Conservation (phyloP, 2,797 vertebrate genomes). For the Halcyon smyrnensis region DNA sequence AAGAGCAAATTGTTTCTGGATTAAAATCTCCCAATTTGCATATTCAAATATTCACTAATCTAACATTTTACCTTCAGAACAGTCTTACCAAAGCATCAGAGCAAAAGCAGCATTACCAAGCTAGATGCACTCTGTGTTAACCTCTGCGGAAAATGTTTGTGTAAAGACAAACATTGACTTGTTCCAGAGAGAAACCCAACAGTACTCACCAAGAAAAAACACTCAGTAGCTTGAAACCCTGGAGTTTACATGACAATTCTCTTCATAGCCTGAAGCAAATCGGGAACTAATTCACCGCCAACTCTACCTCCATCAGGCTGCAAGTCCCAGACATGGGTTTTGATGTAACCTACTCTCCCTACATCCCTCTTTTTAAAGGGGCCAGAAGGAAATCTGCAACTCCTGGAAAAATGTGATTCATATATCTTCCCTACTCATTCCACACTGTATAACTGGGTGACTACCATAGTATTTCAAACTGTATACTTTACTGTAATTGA, state of each 20-base stretch:
- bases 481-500: neutral
- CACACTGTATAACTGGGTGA: neutral
- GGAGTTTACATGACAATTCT: neutral
- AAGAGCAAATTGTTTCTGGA: neutral
- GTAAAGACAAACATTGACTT: neutral
- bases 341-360: neutral
- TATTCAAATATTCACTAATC: neutral
- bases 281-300: neutral
- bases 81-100: neutral
- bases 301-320: neutral
- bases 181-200: neutral
- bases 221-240: neutral
- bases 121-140: neutral
- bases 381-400: neutral
- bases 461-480: neutral
- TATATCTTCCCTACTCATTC: accelerated
- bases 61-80: neutral
- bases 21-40: neutral
- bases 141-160: neutral
- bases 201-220: neutral
- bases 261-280: neutral
- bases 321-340: neutral
- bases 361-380: neutral
- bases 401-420: neutral
- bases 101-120: neutral